Base-by-base conservation (phyloP, 2,888 invertebrate species). In the Galerucella nymphaeae region DNA sequence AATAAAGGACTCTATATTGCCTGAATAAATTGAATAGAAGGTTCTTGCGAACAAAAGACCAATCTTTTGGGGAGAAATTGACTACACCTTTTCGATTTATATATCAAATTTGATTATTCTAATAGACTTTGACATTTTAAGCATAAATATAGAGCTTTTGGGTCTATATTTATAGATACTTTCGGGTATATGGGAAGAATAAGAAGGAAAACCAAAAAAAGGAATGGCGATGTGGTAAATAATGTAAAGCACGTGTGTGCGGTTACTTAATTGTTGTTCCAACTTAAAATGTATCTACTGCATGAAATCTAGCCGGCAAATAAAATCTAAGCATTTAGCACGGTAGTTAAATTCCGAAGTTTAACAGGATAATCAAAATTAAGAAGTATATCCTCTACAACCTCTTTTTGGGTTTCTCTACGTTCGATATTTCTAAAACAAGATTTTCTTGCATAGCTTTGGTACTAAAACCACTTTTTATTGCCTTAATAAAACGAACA, bases 401-500 rank as follows among this genome's bases (percentile, higher is more conserved):
- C 66, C 16, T 10, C 30, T 67, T 67, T 58, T 59, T 30, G 30
- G 42, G 10, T 14, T 66, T 14, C 16, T n/a, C 42, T 67, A 45
- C 41, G 42, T 57, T 50, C 16, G 55, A 55, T 57, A 66, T 66
- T 66, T 59, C 66, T 57, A 58, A 20, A 59, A 57, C 66, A 67
- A 67, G 66, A 58, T 67, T 67, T 67, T 58, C 59, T 59, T 45
- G n/a, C 48, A 45, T 48, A 67, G 58, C 66, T 67, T 67, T 14
- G 48, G 30, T 59, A 41, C 42, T 59, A 59, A 58, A 58, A 41
- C 66, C 62, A 45, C 45, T 61, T 55, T 71, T 66, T 55, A 71
- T 66, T 70, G 66, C 66, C 30, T 65, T 55, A 64, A 66, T 73
- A 70, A 67, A 73, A 70, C 59, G 69, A 73, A 73, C 64, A 69